These are phyloP conservation scores for Setophaga coronata DNA, from an alignment of 2,113 vertebrate genomes.

Conservation along the genomic window DNA sequence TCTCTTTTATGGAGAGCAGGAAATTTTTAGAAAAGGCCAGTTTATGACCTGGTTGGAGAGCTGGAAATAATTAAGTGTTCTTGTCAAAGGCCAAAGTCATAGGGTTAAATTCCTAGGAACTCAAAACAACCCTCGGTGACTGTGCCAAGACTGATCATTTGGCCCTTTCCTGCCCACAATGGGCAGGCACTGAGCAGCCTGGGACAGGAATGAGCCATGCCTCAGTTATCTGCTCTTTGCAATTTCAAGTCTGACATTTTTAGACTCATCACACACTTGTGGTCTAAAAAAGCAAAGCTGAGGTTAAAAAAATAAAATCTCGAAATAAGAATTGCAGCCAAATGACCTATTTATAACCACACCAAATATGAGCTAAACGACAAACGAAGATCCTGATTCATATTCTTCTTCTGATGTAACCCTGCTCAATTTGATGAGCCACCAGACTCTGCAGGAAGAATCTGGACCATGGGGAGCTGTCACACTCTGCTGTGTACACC, in stretches of 20 bases:
- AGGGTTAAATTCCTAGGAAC: conserved; percentile 62
- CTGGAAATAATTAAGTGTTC: conserved; percentile 69
- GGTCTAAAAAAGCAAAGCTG: not conserved
- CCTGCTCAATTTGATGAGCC: not conserved
- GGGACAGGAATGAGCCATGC: not conserved
- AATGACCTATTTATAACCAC: conserved; percentile 24
- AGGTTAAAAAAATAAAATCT: not conserved
- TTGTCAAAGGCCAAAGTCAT: conserved; percentile 63
- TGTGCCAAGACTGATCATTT: not conserved
- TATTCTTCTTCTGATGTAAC: conserved; percentile 17
- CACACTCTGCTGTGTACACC: accelerated
- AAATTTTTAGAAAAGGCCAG: conserved; percentile 14
- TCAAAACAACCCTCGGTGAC: not conserved
- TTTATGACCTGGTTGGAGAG: conserved; percentile 39
- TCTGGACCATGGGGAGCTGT: not conserved
- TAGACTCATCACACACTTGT: not conserved
- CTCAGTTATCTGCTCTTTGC: not conserved
- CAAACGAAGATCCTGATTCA: not conserved
- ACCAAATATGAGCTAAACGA: not conserved
- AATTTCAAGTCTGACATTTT: not conserved
- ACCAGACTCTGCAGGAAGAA: not conserved
- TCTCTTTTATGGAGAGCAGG: conserved; percentile 18
- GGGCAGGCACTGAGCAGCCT: not conserved
- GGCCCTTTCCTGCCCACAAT: not conserved
- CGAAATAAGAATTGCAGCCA: not conserved